Conservation (phyloP, 2,888 invertebrate species). For the Isotomurus palustris region DNA sequence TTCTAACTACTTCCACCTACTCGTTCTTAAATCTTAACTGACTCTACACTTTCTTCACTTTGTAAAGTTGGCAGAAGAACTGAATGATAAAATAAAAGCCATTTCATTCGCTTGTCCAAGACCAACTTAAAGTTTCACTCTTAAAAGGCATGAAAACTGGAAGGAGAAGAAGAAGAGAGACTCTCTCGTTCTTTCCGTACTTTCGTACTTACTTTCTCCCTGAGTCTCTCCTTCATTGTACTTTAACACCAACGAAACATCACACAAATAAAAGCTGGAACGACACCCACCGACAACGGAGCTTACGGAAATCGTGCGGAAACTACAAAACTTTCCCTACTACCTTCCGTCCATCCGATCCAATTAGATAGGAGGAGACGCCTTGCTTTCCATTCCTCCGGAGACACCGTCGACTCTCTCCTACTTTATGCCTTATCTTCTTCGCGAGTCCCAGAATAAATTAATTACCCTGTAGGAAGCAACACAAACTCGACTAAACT, state of each 20-base stretch:
- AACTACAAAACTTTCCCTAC: constrained; percentile 46
- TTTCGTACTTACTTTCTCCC: constrained; percentile 16
- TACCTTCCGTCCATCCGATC: constrained; percentile 46
- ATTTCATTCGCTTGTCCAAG: no score
- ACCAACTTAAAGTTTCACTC: no score
- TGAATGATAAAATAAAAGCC: no score
- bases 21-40: no score
- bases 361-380: constrained; percentile 45
- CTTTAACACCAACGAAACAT: constrained; percentile 24
- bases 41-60: no score
- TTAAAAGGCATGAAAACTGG: no score
- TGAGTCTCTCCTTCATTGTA: constrained; percentile 22
- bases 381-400: constrained; percentile 26
- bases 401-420: background rate
- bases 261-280: constrained; percentile 9
- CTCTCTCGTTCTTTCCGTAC: background rate
- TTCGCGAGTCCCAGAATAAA: constrained; percentile 43
- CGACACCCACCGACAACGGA: constrained; percentile 5
- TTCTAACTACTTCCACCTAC: no score
- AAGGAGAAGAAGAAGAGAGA: no score
- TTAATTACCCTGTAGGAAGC: constrained; percentile 45
- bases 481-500: constrained; percentile 26
- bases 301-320: constrained; percentile 45
- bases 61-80: no score
- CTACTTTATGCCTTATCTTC: constrained; percentile 29